Conservation (phyloP, 1,140 invertebrate genomes). For the Anoplolepis gracilipes region DNA sequence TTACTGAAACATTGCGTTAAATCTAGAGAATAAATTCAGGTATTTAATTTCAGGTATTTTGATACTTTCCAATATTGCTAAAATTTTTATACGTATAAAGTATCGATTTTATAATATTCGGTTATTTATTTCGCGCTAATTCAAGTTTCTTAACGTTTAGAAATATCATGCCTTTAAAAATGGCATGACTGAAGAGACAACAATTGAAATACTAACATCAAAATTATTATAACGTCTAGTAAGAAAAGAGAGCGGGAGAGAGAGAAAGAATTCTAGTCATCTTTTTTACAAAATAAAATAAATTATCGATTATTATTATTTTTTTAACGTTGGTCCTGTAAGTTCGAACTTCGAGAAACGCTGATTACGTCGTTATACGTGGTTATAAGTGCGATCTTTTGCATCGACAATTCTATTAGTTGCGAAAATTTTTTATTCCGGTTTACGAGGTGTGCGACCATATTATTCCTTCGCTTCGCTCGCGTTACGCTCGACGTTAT, state of each 20-base stretch:
- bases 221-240: neutral
- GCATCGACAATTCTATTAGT: conserved; percentile 52
- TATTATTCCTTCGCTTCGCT: conserved; percentile 52
- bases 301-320: neutral
- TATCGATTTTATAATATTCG: neutral
- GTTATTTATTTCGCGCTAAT: neutral
- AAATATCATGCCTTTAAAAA: neutral
- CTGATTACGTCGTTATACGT: conserved; percentile 1
- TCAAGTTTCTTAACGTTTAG: neutral
- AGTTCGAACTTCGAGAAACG: neutral
- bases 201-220: neutral
- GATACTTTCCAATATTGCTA: neutral
- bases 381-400: neutral
- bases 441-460: conserved; percentile 55
- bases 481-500: conserved; percentile 45
- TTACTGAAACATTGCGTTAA: neutral
- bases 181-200: too few relatives aligned
- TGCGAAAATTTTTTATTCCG: conserved; percentile 43
- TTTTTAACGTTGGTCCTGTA: neutral
- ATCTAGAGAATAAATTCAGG: neutral
- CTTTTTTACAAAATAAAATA: neutral
- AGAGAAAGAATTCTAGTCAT: neutral
- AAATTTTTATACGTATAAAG: neutral
- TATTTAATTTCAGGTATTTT: neutral
- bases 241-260: neutral